A percentile compares a stretch with the other conserved stretches of the same genome.
Conservation (phyloP, 2,888 invertebrate genomes). For the Ophion slaviceki region DNA sequence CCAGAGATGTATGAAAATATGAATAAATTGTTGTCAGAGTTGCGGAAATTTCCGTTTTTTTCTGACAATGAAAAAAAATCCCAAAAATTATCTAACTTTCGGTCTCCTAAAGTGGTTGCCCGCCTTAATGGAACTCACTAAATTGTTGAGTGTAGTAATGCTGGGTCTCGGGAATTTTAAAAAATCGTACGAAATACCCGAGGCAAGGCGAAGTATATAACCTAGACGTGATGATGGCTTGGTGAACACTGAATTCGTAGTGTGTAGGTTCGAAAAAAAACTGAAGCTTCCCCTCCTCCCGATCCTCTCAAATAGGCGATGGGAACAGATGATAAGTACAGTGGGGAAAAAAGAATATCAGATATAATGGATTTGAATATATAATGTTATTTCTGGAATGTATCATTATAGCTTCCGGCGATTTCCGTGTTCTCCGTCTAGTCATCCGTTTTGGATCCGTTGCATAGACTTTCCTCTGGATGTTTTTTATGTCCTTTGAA, state of each 20-base stretch:
- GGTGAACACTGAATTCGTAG: conserved; percentile 50
- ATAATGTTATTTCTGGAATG: neutral
- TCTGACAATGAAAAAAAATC: no score
- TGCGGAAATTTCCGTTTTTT: no score
- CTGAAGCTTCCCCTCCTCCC: neutral
- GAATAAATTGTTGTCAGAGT: no score
- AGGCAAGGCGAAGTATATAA: neutral
- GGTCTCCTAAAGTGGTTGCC: no score
- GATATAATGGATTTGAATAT: neutral
- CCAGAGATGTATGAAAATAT: no score
- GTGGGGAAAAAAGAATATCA: neutral
- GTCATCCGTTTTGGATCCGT: neutral
- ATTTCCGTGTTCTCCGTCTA: neutral
- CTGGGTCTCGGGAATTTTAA: neutral
- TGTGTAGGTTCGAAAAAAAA: conserved; percentile 11
- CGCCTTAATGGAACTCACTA: neutral
- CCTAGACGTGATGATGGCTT: conserved; percentile 49
- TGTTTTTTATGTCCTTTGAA: neutral
- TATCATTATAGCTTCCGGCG: neutral
- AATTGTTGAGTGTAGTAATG: no score
- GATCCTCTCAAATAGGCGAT: neutral
- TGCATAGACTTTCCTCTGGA: neutral
- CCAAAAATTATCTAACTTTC: no score
- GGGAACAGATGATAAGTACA: neutral
- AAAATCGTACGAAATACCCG: neutral